Conservation (phyloP, 2,888 invertebrate genomes). For the Ethmia dodecea region DNA sequence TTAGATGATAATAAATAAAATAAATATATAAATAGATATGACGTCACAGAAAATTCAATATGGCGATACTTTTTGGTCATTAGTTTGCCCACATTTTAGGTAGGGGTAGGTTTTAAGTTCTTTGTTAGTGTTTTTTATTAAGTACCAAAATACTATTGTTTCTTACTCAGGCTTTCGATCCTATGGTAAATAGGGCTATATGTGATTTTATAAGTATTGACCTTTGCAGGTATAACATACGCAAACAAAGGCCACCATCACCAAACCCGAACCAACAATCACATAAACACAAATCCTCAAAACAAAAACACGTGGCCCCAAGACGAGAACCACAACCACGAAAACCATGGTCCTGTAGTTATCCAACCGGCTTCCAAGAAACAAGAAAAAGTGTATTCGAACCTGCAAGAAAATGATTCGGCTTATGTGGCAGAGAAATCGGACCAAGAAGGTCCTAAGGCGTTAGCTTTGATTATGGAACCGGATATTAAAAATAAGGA, state of each 20-base stretch:
- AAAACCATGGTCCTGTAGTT: slow-evolving; percentile 62
- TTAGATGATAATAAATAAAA: no score
- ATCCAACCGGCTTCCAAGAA: slow-evolving; percentile 70
- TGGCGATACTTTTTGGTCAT: no score
- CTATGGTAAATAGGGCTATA: no score
- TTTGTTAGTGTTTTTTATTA: no score
- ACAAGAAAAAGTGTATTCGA: slow-evolving; percentile 43
- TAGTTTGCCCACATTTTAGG: no score
- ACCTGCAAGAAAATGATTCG: slow-evolving; percentile 56
- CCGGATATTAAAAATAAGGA: slow-evolving; percentile 36
- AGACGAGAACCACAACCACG: slow-evolving; percentile 40
- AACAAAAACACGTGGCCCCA: slow-evolving; percentile 38
- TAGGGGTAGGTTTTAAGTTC: no score
- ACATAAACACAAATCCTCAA: slow-evolving; percentile 27
- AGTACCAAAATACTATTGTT: no score
- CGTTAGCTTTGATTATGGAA: slow-evolving; percentile 52
- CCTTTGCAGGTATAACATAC: slow-evolving; percentile 54
- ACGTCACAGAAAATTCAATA: no score
- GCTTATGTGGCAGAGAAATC: slow-evolving; percentile 44
- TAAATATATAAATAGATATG: no score
- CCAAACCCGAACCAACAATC: slow-evolving; percentile 32
- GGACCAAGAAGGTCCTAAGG: slow-evolving; percentile 53
- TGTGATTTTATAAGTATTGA: no score
- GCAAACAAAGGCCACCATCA: slow-evolving; percentile 55
- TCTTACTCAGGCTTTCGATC: no score